Conservation (phyloP, 2,888 invertebrate species). For the Cylloceria caligata region DNA sequence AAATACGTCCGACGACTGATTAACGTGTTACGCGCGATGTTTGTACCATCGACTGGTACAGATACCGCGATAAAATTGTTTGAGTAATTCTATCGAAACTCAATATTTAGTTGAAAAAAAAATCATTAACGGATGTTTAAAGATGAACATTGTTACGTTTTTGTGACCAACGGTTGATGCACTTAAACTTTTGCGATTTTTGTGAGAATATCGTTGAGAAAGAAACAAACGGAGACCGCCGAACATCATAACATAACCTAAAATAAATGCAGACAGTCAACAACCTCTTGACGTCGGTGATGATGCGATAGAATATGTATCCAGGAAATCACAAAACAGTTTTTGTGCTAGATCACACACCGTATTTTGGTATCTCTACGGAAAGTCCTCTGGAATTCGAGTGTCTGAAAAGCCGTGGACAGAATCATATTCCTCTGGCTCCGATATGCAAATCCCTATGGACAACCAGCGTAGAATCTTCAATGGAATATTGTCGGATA, state of each 20-base stretch:
- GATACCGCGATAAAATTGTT: neutral
- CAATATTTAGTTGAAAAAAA: neutral
- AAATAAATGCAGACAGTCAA: slow-evolving; percentile 30
- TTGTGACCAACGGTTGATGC: neutral
- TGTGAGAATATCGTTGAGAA: no score
- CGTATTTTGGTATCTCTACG: slow-evolving; percentile 94
- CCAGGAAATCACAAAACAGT: slow-evolving; percentile 97
- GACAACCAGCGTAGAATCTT: slow-evolving; percentile 98
- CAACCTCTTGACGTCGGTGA: neutral
- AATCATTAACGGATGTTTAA: neutral
- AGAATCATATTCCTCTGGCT: slow-evolving; percentile 91
- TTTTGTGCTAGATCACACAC: slow-evolving; percentile 97
- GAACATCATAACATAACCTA: slow-evolving; percentile 52
- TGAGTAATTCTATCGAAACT: neutral
- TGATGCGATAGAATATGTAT: slow-evolving; percentile 85
- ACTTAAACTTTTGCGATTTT: no score
- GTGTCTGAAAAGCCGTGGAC: slow-evolving; percentile 85
- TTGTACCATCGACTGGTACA: neutral
- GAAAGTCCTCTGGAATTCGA: slow-evolving; percentile 94
- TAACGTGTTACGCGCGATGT: slow-evolving; percentile 23
- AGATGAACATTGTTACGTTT: neutral
- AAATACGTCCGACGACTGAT: neutral
- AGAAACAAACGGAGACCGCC: neutral
- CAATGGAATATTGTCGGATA: slow-evolving; percentile 97
- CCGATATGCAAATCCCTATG: slow-evolving; percentile 97